Conservation (phyloP, 2,797 vertebrate species). For the Xiphophorus birchmanni region DNA sequence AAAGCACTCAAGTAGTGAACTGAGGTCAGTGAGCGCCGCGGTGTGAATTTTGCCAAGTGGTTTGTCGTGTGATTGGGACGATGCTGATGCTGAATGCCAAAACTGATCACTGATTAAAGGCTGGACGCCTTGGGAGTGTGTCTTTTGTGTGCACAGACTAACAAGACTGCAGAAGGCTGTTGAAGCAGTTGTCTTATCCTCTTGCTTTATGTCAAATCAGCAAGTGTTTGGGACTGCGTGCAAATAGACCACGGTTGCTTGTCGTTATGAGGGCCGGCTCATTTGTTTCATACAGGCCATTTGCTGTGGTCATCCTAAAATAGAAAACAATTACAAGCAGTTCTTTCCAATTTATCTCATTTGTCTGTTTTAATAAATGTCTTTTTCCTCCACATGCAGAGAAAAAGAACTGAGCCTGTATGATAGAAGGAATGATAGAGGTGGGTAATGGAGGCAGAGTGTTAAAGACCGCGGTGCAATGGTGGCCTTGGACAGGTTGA, state of each 20-base stretch:
- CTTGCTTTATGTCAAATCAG: conserved; percentile 39
- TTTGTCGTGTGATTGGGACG: conserved; percentile 36
- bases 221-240: conserved; percentile 10
- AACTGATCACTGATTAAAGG: conserved; percentile 66
- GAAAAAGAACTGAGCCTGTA: conserved; percentile 27
- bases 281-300: conserved; percentile 60
- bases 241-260: conserved; percentile 7
- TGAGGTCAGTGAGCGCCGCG: conserved; percentile 68
- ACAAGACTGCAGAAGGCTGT: conserved; percentile 33
- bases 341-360: conserved; percentile 60
- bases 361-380: conserved; percentile 64
- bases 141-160: conserved; percentile 22
- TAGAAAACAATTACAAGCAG: conserved; percentile 66
- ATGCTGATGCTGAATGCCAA: conserved; percentile 77
- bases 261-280: conserved; percentile 37
- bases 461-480: conserved; percentile 71
- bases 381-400: conserved; percentile 35
- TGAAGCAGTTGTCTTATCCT: conserved; percentile 40
- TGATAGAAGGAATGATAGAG: conserved; percentile 67
- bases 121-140: conserved; percentile 21
- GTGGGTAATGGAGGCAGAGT: conserved; percentile 69
- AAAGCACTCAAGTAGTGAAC: conserved; percentile 73
- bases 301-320: conserved; percentile 61
- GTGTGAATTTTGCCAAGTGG: conserved; percentile 65
- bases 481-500: conserved; percentile 83